Percentiles rank a stretch among this genome's conserved stretches.
Conservation (phyloP, 2,113 vertebrate species). For the Equus przewalskii region DNA sequence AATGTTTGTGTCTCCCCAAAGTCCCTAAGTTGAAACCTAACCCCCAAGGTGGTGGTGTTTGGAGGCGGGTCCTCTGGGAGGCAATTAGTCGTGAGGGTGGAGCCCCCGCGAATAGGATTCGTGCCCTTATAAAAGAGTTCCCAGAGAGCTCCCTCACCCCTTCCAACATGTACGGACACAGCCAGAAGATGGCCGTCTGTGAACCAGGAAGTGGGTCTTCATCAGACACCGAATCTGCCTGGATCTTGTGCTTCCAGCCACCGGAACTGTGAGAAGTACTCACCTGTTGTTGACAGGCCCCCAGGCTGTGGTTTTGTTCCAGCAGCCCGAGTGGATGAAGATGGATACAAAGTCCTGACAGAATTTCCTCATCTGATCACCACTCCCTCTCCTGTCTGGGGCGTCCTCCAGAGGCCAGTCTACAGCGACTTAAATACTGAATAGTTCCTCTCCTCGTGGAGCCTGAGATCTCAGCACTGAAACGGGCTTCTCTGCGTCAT, state of each 20-base stretch:
- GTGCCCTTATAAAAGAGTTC: neutral
- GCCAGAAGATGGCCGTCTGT: accelerated
- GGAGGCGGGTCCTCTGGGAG: neutral
- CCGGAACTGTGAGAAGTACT: neutral
- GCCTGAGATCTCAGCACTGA: accelerated
- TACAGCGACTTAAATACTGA: accelerated
- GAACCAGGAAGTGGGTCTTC: neutral
- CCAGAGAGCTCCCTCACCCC: neutral
- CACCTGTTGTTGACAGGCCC: neutral
- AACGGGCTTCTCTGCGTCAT: neutral
- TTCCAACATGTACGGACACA: accelerated
- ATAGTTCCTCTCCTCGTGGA: neutral
- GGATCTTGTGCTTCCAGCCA: neutral
- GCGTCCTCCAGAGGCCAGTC: accelerated
- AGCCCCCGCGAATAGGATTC: neutral
- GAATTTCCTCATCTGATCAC: accelerated
- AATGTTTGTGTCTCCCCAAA: neutral
- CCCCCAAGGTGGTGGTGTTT: neutral
- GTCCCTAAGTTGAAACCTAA: too few species aligned
- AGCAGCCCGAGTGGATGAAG: accelerated
- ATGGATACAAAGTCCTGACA: accelerated
- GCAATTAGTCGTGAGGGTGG: neutral
- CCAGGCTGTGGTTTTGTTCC: accelerated
- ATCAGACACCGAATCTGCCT: neutral
- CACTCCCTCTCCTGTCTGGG: accelerated